Evolutionary conservation across 2,797 vertebrate genomes (phyloP).

Genomic region (Nothura maculosa): DNA sequence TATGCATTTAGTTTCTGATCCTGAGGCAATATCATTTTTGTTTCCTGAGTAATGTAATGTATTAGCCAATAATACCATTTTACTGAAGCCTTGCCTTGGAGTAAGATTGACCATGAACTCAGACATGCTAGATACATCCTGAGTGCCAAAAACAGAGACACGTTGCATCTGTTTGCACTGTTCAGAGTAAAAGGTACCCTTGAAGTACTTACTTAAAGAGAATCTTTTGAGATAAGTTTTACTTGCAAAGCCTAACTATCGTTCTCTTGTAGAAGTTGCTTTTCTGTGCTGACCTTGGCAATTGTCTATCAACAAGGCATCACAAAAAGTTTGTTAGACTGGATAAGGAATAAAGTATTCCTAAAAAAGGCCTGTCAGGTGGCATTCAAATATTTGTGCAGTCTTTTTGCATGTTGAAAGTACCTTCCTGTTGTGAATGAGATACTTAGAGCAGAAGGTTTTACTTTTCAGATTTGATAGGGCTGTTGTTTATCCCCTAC

Average conservation of each 20-base stretch:
- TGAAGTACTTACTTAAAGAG: not conserved
- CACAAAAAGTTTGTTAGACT: conserved; percentile 22
- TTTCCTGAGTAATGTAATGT: not conserved
- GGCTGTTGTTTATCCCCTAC: not conserved
- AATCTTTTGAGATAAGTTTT: conserved; percentile 9
- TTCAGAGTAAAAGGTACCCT: not conserved
- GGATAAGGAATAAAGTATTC: not conserved
- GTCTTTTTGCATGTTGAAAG: not conserved
- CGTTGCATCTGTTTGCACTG: not conserved
- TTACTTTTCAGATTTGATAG: not conserved
- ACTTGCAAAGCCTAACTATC: not conserved
- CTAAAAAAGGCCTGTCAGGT: not conserved
- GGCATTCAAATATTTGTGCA: not conserved
- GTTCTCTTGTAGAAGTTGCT: not conserved
- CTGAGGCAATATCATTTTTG: not conserved
- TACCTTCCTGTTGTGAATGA: conserved; percentile 4
- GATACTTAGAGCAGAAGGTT: not conserved
- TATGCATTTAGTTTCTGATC: not conserved
- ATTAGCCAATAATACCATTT: not conserved
- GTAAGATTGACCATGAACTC: not conserved
- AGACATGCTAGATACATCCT: not conserved
- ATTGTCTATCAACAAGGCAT: conserved; percentile 1
- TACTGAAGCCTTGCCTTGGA: not conserved
- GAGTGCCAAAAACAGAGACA: not conserved
- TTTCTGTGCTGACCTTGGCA: conserved; percentile 16